Evolutionary conservation across 2,888 invertebrate species (phyloP), one percentile per base, ranked within the genome.

Genomic region (Ochropleura plecta): DNA sequence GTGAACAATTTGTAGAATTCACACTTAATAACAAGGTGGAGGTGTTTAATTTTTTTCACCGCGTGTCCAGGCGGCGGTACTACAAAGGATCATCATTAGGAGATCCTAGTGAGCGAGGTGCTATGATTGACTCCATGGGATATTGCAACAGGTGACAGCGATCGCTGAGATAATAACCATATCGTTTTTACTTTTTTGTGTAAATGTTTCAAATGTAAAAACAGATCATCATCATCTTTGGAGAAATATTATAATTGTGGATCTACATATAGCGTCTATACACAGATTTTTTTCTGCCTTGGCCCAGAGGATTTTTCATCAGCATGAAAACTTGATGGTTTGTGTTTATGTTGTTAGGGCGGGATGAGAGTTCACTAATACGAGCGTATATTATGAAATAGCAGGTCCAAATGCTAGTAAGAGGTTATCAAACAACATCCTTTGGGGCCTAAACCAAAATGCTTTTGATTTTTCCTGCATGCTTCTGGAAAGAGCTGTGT

Each of bases 1-100:
- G 95, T 93, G 96, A 96, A 95, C 95, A 93, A 94, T 96, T 95
- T 95, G 94, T 95, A 93, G 94, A 94, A 95, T 95, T 96, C 96
- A 96, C 96, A 96, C 96, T 93, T 96, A 95, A 95, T 95, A 96
- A 96, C 94, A 91, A 94, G 93, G 90, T n/a, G 86, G 89, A 88
- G 92, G 91, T 88, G 92, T 91, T 92, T 90, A 88, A 83, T 88
- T 92, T 92, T 94, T 93, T 92, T 90, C 84, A 76, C 78, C 86
- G 84, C 89, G 90, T 91, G 91, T 86, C 86, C 89, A 90, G 88
- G 88, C 83, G 91, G 92, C 94, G 93, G 92, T 88, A 66, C 84
- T 83, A 93, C 95, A 95, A 96, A 95, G 92, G 91, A 85, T 72
- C 86, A 93, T 94, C 94, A 94, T 95, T 95, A 95, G 92, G 82